A percentile compares a stretch with the other conserved stretches of the same genome.
These are phyloP conservation scores for Bolinopsis microptera DNA, from an alignment of 37 sponge, comb jelly and placozoan species.

Conservation along the genomic window DNA sequence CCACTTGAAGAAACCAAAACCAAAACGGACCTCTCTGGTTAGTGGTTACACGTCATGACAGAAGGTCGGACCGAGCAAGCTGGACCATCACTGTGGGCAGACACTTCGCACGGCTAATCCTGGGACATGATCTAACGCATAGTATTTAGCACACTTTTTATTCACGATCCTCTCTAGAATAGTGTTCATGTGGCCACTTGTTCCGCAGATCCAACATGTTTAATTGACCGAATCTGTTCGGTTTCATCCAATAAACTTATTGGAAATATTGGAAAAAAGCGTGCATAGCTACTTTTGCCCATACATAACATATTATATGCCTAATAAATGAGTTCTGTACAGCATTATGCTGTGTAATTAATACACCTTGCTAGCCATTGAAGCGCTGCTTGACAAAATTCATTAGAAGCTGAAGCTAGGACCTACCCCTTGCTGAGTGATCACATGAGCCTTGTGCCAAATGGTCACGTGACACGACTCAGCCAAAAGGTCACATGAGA, in stretches of 20 bases:
- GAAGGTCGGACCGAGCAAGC: too few species aligned
- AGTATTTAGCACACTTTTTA: too few species aligned
- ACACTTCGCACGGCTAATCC: too few species aligned
- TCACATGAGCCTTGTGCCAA: not conserved
- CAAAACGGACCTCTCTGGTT: too few species aligned
- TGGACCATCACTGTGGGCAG: too few species aligned
- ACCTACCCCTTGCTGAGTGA: not conserved
- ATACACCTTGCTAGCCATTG: not conserved
- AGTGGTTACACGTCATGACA: too few species aligned
- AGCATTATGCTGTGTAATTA: not conserved
- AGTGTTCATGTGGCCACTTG: not conserved
- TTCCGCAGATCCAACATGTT: not conserved
- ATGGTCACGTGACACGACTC: not conserved
- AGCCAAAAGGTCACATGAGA: not conserved
- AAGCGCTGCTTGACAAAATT: slow-evolving; percentile 12
- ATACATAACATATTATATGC: not conserved
- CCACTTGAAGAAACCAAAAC: not conserved
- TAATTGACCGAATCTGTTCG: not conserved
- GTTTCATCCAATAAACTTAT: not conserved
- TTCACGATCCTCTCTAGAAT: too few species aligned
- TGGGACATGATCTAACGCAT: too few species aligned
- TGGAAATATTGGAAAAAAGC: not conserved
- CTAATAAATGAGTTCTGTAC: not conserved
- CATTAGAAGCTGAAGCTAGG: not conserved
- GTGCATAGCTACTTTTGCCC: not conserved